phyloP scores from a whole-genome alignment of 2,888 invertebrate species.

The Mythimna albipuncta region DNA sequence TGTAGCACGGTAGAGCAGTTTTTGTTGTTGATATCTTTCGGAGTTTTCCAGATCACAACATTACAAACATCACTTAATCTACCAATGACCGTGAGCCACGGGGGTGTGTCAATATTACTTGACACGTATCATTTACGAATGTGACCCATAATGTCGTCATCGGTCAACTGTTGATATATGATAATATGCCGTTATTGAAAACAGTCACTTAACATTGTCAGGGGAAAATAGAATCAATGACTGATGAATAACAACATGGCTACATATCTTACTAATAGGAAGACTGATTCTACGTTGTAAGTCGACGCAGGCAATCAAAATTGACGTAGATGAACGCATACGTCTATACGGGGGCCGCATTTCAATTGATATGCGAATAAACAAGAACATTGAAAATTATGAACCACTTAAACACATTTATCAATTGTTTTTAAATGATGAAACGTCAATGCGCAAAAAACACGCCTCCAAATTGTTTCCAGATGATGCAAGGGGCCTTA shows the following conservation, averaged over 20 bases:
- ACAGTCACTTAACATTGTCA: slow-evolving; percentile 23
- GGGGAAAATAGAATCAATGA: slow-evolving; percentile 41
- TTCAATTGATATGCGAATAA: slow-evolving; percentile 64
- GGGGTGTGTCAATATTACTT: slow-evolving; percentile 52
- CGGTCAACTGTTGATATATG: slow-evolving; percentile 11
- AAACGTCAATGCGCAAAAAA: slow-evolving; percentile 62
- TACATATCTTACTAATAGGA: slow-evolving; percentile 31
- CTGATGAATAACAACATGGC: slow-evolving; percentile 9
- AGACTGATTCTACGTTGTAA: slow-evolving; percentile 32
- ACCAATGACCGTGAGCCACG: slow-evolving; percentile 1
- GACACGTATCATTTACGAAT: slow-evolving; percentile 26
- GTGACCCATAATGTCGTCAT: slow-evolving; percentile 54
- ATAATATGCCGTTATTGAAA: slow-evolving; percentile 26
- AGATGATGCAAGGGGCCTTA: slow-evolving; percentile 2
- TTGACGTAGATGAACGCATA: slow-evolving; percentile 53
- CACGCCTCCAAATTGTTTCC: slow-evolving; percentile 50
- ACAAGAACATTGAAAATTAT: slow-evolving; percentile 63
- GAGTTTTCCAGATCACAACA: background rate
- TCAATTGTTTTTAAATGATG: slow-evolving; percentile 56
- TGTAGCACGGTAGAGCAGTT: background rate
- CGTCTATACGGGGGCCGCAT: slow-evolving; percentile 52
- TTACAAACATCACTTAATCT: background rate
- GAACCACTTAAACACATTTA: slow-evolving; percentile 56
- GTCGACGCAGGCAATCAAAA: slow-evolving; percentile 38
- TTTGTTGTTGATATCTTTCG: too few relatives aligned